Base-by-base conservation (phyloP, 2,113 vertebrate species). In the Orycteropus afer region DNA sequence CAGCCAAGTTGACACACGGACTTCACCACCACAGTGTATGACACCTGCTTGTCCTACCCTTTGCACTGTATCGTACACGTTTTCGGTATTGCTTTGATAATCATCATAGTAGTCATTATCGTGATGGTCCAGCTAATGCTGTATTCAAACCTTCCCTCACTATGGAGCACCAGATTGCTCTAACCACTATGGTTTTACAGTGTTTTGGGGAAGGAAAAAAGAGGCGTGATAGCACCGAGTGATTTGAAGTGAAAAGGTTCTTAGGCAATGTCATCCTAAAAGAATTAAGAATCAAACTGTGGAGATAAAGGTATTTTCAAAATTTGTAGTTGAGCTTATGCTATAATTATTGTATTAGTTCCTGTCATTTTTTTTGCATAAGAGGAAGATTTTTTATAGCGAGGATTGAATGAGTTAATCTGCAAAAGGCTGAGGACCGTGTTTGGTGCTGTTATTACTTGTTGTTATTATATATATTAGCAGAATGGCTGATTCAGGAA, bases 241-340 rank as follows among this genome's bases (percentile, higher is more conserved):
- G 7, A 12, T 78, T 22, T 40, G 29, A 79, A 91, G 55, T 84
- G 11, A 10, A 10, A 57, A 59, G 32, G 34, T 57, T 83, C 37
- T 79, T 42, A 84, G n/a, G 55, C 83, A 86, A 13, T 20, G 17
- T 91, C 61, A 69, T 89, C 47, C 73, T 45, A 85, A 90, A 91
- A 85, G 32, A 93, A 42, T 51, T 81, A 91, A 45, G 42, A 78
- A 59, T 49, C 47, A 89, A 91, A 86, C 47, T 29, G 0, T 83
- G 71, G 15, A 81, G 29, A 59, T 67, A 87, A 40, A 80, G 37
- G 49, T 94, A 37, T 91, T 95, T 95, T 84, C 20, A 86, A 93
- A 90, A 40, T 74, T 22, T 93, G 0, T 77, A 51, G 34, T 82
- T 91, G 89, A 89, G 74, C 37, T 40, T 92, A 61, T 11, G 42